These are phyloP conservation scores for Planococcus citri DNA, from an alignment of 1,140 invertebrate genomes.

Conservation along the genomic window DNA sequence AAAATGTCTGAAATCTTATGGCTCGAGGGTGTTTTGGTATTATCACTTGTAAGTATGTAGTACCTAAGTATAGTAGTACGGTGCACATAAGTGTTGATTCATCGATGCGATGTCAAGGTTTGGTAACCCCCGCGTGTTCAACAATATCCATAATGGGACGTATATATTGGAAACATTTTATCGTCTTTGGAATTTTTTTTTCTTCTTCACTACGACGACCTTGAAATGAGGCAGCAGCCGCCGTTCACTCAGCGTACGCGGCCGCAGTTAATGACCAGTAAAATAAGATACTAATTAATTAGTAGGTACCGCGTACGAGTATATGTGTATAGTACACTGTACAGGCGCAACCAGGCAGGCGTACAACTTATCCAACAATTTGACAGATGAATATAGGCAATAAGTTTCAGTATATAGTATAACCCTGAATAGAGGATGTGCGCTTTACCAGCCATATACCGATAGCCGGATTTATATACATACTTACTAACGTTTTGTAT, in stretches of 20 bases:
- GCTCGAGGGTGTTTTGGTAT: not conserved
- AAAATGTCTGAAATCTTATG: not conserved
- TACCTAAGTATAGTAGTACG: too few species aligned
- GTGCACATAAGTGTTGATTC: not conserved
- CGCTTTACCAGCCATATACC: too few species aligned
- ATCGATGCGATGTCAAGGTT: not conserved
- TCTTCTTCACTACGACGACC: not conserved
- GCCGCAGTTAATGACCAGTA: conserved; percentile 10
- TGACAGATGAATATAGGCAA: conserved; percentile 7
- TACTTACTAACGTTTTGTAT: too few species aligned
- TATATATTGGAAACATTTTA: conserved; percentile 1
- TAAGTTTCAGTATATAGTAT: not conserved
- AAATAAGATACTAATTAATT: conserved; percentile 20
- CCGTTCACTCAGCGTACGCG: not conserved
- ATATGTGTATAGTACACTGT: too few species aligned
- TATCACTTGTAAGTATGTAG: not conserved
- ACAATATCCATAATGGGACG: conserved; percentile 6
- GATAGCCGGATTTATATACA: too few species aligned
- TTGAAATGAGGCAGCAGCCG: not conserved
- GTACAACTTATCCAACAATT: conserved; percentile 10
- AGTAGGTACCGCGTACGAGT: not conserved
- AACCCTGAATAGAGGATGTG: conserved; percentile 2
- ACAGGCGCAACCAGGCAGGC: too few species aligned
- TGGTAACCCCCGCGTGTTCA: not conserved
- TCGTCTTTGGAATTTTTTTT: conserved; percentile 13